phyloP scores from a whole-genome alignment of 1,140 invertebrate genomes.

The Branchinecta lynchi region DNA sequence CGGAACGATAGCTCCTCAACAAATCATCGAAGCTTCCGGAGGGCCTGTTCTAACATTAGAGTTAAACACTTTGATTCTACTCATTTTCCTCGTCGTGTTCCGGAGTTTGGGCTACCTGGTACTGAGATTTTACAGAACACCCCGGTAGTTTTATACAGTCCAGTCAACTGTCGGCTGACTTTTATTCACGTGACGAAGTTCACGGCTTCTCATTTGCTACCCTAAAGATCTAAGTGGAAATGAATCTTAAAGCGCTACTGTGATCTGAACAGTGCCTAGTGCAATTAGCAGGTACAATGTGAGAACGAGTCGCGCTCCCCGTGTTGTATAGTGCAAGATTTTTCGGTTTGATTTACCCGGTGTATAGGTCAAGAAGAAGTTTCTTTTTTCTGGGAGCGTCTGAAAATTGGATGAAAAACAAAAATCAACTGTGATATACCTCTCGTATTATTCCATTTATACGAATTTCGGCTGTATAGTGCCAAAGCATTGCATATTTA shows the following conservation, averaged over 20 bases:
- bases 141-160: slow-evolving; percentile 23
- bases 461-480: background rate
- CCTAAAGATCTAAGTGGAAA: background rate
- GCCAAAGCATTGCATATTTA: background rate
- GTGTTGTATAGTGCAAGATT: background rate
- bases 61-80: slow-evolving; percentile 56
- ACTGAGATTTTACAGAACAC: slow-evolving; percentile 50
- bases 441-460: background rate
- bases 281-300: background rate
- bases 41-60: slow-evolving; percentile 45
- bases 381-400: background rate
- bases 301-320: background rate
- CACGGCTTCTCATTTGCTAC: background rate
- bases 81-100: slow-evolving; percentile 55
- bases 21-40: slow-evolving; percentile 42
- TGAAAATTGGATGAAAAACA: background rate
- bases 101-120: slow-evolving; percentile 56
- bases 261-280: background rate
- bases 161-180: background rate
- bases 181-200: background rate
- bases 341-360: background rate
- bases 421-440: slow-evolving; percentile 4
- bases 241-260: background rate
- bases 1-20: slow-evolving; percentile 44
- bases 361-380: background rate